Evolutionary conservation across 2,888 invertebrate genomes (phyloP).

Genomic region (Rhabditoides inermis): DNA sequence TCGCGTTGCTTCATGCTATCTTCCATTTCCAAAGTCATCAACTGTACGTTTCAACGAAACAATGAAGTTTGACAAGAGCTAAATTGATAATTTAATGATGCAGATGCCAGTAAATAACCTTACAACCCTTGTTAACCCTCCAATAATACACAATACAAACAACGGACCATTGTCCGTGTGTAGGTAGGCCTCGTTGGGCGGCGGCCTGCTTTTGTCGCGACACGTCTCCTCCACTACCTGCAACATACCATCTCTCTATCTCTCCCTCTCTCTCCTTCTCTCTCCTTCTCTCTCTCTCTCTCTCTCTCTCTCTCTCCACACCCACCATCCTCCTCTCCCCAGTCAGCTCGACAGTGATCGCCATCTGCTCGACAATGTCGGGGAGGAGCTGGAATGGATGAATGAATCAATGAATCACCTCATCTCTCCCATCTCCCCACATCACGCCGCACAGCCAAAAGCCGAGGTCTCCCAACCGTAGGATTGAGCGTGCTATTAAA

Average conservation of each 20-base stretch:
- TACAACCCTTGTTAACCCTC: not conserved
- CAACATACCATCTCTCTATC: too few species aligned
- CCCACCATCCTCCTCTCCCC: constrained; percentile 20
- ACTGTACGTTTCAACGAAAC: not conserved
- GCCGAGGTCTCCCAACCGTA: too few species aligned
- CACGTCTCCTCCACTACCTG: too few species aligned
- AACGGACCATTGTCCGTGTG: constrained; percentile 18
- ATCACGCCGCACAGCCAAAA: too few species aligned
- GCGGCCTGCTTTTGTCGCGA: too few species aligned
- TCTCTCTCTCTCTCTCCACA: too few species aligned
- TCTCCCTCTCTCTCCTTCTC: too few species aligned
- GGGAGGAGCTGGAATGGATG: not conserved
- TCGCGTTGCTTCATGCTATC: not conserved
- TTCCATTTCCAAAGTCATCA: not conserved
- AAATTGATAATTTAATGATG: too few species aligned
- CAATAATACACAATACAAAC: not conserved
- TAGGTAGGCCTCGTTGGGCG: constrained; percentile 18
- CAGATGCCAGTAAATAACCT: too few species aligned
- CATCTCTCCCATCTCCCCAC: too few species aligned
- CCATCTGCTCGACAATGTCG: constrained; percentile 21
- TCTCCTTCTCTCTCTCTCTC: too few species aligned
- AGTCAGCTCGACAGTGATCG: constrained; percentile 36
- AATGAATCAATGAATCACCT: too few species aligned
- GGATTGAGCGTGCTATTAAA: not conserved
- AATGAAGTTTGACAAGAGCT: not conserved